Conservation (phyloP, 64 coral and sea anemone genomes). For the Trachythela sp. region DNA sequence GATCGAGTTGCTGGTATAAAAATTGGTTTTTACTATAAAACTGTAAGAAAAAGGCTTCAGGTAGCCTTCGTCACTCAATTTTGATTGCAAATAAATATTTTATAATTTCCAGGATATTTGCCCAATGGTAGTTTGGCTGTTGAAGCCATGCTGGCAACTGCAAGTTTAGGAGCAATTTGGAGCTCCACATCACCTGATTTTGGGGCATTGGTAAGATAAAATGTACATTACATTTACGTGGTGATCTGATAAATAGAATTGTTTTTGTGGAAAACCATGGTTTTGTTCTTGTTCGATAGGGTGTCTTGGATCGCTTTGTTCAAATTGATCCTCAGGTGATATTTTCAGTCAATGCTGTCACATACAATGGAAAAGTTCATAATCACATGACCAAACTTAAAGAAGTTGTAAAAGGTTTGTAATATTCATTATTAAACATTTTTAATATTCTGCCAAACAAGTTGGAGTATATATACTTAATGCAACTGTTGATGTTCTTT, state of each 20-base stretch:
- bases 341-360: slow-evolving; percentile 93
- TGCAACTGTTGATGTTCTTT: neutral
- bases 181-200: slow-evolving; percentile 99
- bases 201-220: slow-evolving; percentile 61
- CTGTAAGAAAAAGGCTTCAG: no score
- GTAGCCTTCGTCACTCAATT: no score
- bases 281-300: slow-evolving; percentile 30
- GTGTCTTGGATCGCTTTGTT: slow-evolving; percentile 82
- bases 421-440: neutral
- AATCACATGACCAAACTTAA: slow-evolving; percentile 70
- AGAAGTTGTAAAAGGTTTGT: slow-evolving; percentile 74
- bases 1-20: slow-evolving; percentile 83
- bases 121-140: slow-evolving; percentile 92
- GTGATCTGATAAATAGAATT: no score
- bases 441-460: neutral
- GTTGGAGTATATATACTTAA: neutral
- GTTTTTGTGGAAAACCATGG: no score
- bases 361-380: slow-evolving; percentile 83
- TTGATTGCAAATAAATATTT: neutral
- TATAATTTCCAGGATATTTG: slow-evolving; percentile 66
- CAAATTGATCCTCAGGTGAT: slow-evolving; percentile 91
- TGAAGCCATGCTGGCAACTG: slow-evolving; percentile 82
- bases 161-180: slow-evolving; percentile 94
- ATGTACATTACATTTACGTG: no score
- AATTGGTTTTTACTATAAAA: neutral